Base-by-base conservation (phyloP, 2,113 vertebrate genomes). In the Limanda limanda region DNA sequence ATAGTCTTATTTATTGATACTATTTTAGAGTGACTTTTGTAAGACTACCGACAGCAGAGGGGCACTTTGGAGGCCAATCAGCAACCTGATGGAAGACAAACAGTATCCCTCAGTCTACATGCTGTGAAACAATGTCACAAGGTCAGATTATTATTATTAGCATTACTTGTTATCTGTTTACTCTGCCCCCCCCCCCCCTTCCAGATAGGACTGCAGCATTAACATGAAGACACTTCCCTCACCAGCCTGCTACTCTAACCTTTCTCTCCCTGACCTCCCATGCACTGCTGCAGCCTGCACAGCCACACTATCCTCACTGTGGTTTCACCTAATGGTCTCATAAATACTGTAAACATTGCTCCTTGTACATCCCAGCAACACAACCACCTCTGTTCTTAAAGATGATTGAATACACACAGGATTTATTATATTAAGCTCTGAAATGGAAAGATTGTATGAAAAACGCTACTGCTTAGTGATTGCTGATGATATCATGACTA, bases 281-380 rank as follows among this genome's bases (percentile, higher is more conserved):
- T 47, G 57, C 51, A 18, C 69, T 27, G 48, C 70, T 37, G 0
- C 78, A 68, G 47, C 69, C 27, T 37, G 2, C 25, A 40, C 56
- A 48, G 68, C 71, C 68, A 61, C 72, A 59, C 58, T 25, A 4
- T 31, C 48, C n/a, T 55, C 21, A 0, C 74, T 61, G 79, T 71
- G 79, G 78, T 56, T 60, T 57, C 42, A 40, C 51, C 37, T 68
- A 56, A 71, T 66, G 48, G 47, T 56, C 55, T 51, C 51, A 20
- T 76, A 57, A 83, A 74, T 62, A 74, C 55, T 47, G 40, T 66
- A 62, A 68, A 58, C 57, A 68, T 57, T 47, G 18, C 12, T 0
- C 25, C 31, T 2, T 1, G 37, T 21, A 12, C 15, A 27, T 14
- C 8, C 25, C 15, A 27, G 68, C 40, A 25, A 2, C 17, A 47